Percentiles rank a stretch among this genome's conserved stretches.
Evolutionary conservation across 1,140 invertebrate genomes (phyloP).

Genomic region (Drosophila kepulauana): DNA sequence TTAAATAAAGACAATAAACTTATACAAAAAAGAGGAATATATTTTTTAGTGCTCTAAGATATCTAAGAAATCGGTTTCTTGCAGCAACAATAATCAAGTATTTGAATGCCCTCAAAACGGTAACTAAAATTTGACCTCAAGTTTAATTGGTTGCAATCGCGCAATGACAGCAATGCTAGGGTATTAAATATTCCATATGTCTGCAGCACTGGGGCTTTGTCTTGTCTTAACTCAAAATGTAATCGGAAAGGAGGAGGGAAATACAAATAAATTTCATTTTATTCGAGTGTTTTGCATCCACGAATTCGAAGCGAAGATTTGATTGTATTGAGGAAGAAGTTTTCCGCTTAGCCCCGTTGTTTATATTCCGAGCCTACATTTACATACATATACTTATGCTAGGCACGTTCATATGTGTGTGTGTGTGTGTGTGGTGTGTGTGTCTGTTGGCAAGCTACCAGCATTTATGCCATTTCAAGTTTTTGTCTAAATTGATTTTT

Average conservation of each 20-base stretch:
- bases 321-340: slow-evolving; percentile 66
- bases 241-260: neutral
- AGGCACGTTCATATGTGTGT: slow-evolving; percentile 23
- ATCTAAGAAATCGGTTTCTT: too few species aligned
- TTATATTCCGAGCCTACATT: slow-evolving; percentile 41
- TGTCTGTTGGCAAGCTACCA: slow-evolving; percentile 46
- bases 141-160: neutral
- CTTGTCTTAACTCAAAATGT: slow-evolving; percentile 63
- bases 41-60: too few species aligned
- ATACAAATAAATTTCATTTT: slow-evolving; percentile 79
- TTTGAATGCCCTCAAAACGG: too few species aligned
- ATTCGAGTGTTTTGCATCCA: slow-evolving; percentile 72
- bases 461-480: slow-evolving; percentile 73
- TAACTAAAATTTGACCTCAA: too few species aligned
- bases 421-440: neutral
- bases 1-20: too few species aligned
- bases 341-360: slow-evolving; percentile 68
- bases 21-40: too few species aligned
- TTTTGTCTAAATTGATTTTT: slow-evolving; percentile 74
- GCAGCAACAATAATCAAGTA: too few species aligned
- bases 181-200: neutral
- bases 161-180: neutral
- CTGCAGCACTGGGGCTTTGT: slow-evolving; percentile 18
- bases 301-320: slow-evolving; percentile 38
- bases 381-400: slow-evolving; percentile 49